Base-by-base conservation (phyloP, 2,113 vertebrate genomes). In the Aplodontia rufa region DNA sequence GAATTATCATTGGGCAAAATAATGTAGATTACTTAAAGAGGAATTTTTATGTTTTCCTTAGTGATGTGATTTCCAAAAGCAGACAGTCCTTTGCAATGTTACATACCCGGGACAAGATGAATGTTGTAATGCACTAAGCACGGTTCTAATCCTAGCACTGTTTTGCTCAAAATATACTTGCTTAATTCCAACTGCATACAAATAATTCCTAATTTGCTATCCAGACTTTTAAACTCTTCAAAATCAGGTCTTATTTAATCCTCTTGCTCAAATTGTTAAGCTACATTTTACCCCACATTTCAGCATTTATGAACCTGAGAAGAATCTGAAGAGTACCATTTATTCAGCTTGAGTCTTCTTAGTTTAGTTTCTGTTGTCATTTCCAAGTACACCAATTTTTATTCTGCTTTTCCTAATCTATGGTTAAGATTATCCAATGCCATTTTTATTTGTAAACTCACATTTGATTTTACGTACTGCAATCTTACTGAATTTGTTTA, bases 201-300 rank as follows among this genome's bases (percentile, higher is more conserved):
- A 62, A 49, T 79, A 24, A 40, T 91, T 68, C 35, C 32, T 74
- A 72, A 66, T 11, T 78, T 93, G 28, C 81, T 42, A 68, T 1
- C 10, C 17, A 71, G 6, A 4, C 1, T 79, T 93, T n/a, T n/a
- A 47, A 79, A 35, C 3, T 2, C 85, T 95, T 92, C 53, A 81
- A 30, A 47, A 42, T 83, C 10, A 45, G 28, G 22, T 60, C 8
- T 13, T 1, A 24, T n/a, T 85, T 60, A 76, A 42, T 49, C 8
- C 1, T 47, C 1, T 78, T 87, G 60, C 26, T 19, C 26, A 42
- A 82, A 45, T 14, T 1, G 5, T 75, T 90, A 51, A 10, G 12
- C 3, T 1, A 68, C 0, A 47, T 55, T 45, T 40, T 1, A 0
- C 1, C 1, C 32, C 9, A 37, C 0, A 26, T 30, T 78, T 96